These are phyloP conservation scores for Tetrax tetrax DNA, from an alignment of 2,113 vertebrate species.

Conservation along the genomic window DNA sequence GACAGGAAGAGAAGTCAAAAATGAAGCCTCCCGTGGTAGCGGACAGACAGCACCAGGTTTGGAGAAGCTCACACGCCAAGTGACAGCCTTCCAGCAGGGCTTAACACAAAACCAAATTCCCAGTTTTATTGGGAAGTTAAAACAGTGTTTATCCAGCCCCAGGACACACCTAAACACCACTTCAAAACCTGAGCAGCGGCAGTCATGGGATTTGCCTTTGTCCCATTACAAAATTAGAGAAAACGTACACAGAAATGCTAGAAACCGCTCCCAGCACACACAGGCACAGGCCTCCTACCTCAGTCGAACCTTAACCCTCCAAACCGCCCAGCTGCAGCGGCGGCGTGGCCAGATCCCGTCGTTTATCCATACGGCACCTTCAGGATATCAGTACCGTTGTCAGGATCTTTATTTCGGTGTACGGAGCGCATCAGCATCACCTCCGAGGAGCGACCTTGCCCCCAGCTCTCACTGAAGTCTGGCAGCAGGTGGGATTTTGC, in stretches of 20 bases:
- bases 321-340: not conserved
- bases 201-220: not conserved
- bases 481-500: not conserved
- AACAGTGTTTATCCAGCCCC: not conserved
- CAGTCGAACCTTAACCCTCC: not conserved
- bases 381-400: fast-evolving
- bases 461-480: not conserved
- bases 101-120: not conserved
- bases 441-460: not conserved
- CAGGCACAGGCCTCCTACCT: not conserved
- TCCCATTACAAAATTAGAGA: not conserved
- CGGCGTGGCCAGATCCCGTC: fast-evolving
- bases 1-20: not conserved
- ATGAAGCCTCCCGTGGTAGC: fast-evolving
- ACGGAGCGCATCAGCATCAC: fast-evolving
- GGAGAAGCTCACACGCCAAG: fast-evolving
- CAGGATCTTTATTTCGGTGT: not conserved
- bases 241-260: fast-evolving
- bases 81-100: not conserved
- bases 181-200: no score
- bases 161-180: no score
- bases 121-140: not conserved
- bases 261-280: fast-evolving
- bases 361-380: not conserved
- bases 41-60: not conserved